A percentile compares a stretch with the other conserved stretches of the same genome.
phyloP scores from a whole-genome alignment of 2,113 vertebrate genomes.

The Grus americana region DNA sequence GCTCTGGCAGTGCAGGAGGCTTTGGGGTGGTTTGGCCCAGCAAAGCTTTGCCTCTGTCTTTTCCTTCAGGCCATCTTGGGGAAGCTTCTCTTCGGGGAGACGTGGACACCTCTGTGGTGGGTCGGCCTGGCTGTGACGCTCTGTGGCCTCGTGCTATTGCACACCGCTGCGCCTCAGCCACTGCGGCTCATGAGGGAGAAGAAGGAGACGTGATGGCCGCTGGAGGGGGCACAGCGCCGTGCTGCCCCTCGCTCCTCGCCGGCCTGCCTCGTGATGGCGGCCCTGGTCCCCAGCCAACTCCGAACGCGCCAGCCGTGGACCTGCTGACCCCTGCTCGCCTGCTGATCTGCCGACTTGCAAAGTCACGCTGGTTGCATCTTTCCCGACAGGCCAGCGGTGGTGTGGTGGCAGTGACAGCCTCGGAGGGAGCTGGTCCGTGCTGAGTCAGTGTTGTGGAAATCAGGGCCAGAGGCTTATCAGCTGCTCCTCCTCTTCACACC shows the following conservation, averaged over 20 bases:
- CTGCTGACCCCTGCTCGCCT: background rate
- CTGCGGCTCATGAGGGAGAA: constrained; percentile 26
- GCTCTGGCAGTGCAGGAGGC: background rate
- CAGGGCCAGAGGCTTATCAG: constrained; percentile 11
- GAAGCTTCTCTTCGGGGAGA: constrained; percentile 87
- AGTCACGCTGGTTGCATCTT: accelerated
- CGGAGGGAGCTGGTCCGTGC: background rate
- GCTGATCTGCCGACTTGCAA: background rate
- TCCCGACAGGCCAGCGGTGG: background rate
- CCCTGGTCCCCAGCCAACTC: background rate
- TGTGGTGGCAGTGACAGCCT: background rate
- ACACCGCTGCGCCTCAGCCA: constrained; percentile 69
- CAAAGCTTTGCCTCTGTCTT: background rate
- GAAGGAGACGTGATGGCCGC: constrained; percentile 54
- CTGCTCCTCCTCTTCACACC: background rate
- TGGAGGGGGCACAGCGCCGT: accelerated
- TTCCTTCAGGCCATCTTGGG: constrained; percentile 85
- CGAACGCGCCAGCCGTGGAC: accelerated
- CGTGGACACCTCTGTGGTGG: constrained; percentile 88
- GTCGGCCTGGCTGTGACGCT: constrained; percentile 86
- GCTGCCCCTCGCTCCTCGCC: accelerated
- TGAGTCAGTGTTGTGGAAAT: constrained; percentile 21
- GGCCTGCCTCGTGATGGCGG: accelerated
- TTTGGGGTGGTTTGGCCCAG: accelerated
- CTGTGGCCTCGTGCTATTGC: constrained; percentile 86